Base-by-base conservation (phyloP, 2,797 vertebrate genomes). In the Varecia variegata region DNA sequence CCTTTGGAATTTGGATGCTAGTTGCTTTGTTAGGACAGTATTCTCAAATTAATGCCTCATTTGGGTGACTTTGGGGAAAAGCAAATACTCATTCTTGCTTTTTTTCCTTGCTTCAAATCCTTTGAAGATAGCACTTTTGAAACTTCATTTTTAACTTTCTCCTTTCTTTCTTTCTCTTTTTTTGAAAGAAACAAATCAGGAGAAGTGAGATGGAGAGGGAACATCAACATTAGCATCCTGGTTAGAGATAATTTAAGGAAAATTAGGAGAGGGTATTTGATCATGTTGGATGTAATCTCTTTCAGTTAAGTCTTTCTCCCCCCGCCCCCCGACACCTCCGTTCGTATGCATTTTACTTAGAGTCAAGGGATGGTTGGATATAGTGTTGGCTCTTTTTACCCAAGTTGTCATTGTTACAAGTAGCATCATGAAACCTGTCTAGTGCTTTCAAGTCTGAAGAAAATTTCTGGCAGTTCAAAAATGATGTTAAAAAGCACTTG, bases 241-340 rank as follows among this genome's bases (percentile, higher is more conserved):
- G 47, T 90, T 93, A 83, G 30, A 94, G 56, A 86, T 87, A 86
- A 79, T 74, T 79, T 88, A 70, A 92, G 32, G 67, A 76, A 65
- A 86, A 54, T 40, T 71, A 25, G 35, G 67, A 89, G 17, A 77
- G 13, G 25, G 32, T 83, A 27, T 86, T 93, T 88, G 77, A 71
- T 95, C 32, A 65, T 54, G 32, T 86, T 35, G 32, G 30, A 76
- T 93, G 5, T 84, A 84, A 84, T 73, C 62, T 85, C 25, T 83
- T 95, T 67, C 30, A 81, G 38, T 77, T 13, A 76, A 70, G 23
- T 70, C 9, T 17, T 23, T 40, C 35, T 93, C 17, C 84, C 9
- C 32, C 17, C 84, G 7, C 32, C 65, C 4, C 32, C 14, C 7
- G 1, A 0, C 21, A 21, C 25, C 38, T 7, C 11, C n/a, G 12